Conservation (phyloP, 2,888 invertebrate species). For the Bombylius major region DNA sequence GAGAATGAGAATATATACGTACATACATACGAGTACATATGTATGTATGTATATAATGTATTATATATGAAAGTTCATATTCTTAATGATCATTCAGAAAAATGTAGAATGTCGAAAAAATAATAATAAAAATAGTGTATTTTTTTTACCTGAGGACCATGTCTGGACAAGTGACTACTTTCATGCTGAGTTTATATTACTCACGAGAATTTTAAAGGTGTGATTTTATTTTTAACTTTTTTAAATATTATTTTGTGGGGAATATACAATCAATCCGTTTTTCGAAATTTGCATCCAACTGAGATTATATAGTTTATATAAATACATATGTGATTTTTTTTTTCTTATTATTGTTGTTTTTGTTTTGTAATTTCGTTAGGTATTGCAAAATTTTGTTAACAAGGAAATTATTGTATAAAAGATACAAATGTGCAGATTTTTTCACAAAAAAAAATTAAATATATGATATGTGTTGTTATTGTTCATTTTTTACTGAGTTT, state of each 20-base stretch:
- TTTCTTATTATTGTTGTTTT: too few relatives aligned
- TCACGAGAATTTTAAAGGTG: not conserved
- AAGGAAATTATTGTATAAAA: not conserved
- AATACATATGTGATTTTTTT: not conserved
- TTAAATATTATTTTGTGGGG: not conserved
- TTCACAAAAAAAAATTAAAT: too few relatives aligned
- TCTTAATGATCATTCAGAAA: too few relatives aligned
- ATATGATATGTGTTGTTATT: too few relatives aligned
- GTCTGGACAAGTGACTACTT: not conserved
- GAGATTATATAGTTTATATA: not conserved
- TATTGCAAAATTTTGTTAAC: not conserved
- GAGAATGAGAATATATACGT: not conserved
- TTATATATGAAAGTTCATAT: too few relatives aligned
- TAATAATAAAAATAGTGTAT: too few relatives aligned
- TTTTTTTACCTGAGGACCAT: too few relatives aligned
- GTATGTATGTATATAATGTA: too few relatives aligned
- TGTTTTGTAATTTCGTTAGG: too few relatives aligned
- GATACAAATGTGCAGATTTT: too few relatives aligned
- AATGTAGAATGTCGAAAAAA: too few relatives aligned
- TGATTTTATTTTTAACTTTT: not conserved
- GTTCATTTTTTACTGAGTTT: too few relatives aligned
- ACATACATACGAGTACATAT: not conserved
- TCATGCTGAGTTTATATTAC: constrained; percentile 1
- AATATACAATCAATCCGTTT: not conserved
- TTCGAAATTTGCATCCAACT: not conserved